Conservation (phyloP, 2,888 invertebrate species). For the Nephrocerus scutellatus region DNA sequence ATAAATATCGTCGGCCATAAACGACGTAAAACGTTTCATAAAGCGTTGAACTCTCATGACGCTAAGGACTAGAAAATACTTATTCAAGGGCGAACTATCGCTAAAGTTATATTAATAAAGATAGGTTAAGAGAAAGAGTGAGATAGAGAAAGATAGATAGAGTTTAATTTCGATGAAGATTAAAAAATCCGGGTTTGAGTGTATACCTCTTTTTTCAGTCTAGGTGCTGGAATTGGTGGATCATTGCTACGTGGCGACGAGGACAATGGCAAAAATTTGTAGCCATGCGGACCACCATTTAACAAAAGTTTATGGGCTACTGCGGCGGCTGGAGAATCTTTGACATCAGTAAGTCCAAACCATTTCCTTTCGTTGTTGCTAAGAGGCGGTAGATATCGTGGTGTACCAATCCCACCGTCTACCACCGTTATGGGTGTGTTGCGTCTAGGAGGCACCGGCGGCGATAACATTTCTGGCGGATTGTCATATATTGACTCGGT, state of each 20-base stretch:
- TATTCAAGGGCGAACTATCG: too few relatives aligned
- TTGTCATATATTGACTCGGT: conserved; percentile 41
- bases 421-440: conserved; percentile 13
- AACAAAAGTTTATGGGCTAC: too few relatives aligned
- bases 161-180: background rate
- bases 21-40: conserved; percentile 34
- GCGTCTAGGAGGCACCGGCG: conserved; percentile 42
- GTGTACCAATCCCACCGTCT: conserved; percentile 10
- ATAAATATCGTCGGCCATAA: conserved; percentile 39
- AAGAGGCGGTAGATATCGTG: background rate
- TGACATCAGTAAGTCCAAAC: conserved; percentile 27
- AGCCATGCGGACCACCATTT: too few relatives aligned
- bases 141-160: background rate
- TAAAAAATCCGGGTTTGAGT: conserved; percentile 1
- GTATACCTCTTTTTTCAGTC: conserved; percentile 45
- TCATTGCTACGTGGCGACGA: too few relatives aligned
- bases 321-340: conserved; percentile 35
- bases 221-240: conserved; percentile 41
- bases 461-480: conserved; percentile 45
- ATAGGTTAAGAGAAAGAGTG: background rate
- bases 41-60: conserved; percentile 31
- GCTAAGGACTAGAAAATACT: too few relatives aligned
- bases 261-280: too few relatives aligned
- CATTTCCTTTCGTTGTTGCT: background rate
- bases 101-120: conserved; percentile 5